Conservation (phyloP, 2,797 vertebrate species). For the Molossus alvarezi region DNA sequence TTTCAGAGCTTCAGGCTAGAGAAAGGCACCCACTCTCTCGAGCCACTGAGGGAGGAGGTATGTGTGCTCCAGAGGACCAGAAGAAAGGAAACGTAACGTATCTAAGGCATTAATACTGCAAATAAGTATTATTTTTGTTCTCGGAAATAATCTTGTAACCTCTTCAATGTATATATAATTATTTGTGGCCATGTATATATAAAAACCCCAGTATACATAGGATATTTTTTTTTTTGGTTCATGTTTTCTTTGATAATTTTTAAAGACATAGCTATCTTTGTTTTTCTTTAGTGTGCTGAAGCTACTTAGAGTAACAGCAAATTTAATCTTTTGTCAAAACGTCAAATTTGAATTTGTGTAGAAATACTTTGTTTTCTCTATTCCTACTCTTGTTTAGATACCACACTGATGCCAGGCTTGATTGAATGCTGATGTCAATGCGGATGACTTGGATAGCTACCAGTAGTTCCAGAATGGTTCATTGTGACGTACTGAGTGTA, state of each 20-base stretch:
- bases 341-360: background rate
- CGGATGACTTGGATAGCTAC: background rate
- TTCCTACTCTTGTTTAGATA: background rate
- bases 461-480: background rate
- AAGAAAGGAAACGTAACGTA: background rate
- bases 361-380: background rate
- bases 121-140: background rate
- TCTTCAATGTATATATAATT: background rate
- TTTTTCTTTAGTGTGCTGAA: background rate
- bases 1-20: background rate
- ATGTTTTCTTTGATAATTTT: constrained; percentile 1
- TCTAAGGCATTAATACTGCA: background rate
- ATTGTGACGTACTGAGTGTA: background rate
- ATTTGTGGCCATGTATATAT: background rate
- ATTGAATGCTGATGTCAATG: background rate
- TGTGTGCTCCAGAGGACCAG: background rate
- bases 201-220: background rate
- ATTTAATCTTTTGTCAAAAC: background rate
- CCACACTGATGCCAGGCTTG: background rate
- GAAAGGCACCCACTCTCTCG: background rate
- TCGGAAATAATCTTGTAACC: background rate
- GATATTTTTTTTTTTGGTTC: background rate
- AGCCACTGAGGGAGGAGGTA: background rate
- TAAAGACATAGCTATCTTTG: background rate
- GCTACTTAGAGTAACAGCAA: background rate